Conservation (phyloP, 2,113 vertebrate genomes). For the Perognathus longimembris region DNA sequence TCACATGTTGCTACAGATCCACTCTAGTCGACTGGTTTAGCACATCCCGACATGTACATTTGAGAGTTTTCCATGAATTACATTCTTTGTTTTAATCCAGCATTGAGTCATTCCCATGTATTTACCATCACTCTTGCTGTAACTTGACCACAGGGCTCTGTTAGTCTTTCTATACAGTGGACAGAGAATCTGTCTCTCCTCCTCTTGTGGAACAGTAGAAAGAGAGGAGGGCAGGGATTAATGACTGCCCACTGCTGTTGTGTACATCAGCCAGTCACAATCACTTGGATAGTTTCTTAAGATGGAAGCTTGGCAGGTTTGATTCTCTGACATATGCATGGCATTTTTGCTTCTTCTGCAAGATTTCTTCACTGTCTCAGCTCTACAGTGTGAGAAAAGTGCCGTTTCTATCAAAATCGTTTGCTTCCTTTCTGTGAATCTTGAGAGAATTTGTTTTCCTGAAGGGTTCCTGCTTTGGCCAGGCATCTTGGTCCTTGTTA, state of each 20-base stretch:
- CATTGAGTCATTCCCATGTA: slow-evolving; percentile 77
- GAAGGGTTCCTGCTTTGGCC: too few relatives aligned
- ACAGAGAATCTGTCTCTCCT: background rate
- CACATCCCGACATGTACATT: slow-evolving; percentile 80
- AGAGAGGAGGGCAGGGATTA: background rate
- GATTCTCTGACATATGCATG: slow-evolving; percentile 6
- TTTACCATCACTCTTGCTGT: slow-evolving; percentile 71
- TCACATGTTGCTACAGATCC: slow-evolving; percentile 76
- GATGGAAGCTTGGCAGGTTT: background rate
- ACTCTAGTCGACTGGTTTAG: slow-evolving; percentile 29
- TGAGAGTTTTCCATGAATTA: slow-evolving; percentile 77
- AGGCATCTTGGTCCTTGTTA: too few relatives aligned
- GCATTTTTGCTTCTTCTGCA: background rate
- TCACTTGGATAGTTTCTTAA: background rate
- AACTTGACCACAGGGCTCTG: slow-evolving; percentile 67
- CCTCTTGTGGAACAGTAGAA: background rate
- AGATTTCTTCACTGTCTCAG: background rate
- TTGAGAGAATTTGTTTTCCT: too few relatives aligned
- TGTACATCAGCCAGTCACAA: background rate
- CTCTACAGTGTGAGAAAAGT: background rate
- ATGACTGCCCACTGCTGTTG: slow-evolving; percentile 47
- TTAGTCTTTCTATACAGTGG: slow-evolving; percentile 4
- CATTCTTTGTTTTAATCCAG: slow-evolving; percentile 81
- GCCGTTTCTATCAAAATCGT: too few relatives aligned
- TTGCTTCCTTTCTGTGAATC: too few relatives aligned